Conservation (phyloP, 2,888 invertebrate species). For the Hydraecia micacea region DNA sequence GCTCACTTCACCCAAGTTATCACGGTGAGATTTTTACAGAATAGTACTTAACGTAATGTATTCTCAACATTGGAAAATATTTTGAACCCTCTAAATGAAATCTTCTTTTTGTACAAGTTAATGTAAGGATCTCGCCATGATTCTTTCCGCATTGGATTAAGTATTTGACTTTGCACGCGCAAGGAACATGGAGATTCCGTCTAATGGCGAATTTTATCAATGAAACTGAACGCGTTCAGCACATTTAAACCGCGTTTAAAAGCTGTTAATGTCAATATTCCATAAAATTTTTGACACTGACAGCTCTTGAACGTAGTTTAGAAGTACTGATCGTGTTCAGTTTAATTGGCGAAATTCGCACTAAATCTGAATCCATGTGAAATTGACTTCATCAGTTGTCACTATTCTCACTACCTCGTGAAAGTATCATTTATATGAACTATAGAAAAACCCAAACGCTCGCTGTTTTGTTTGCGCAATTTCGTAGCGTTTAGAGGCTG, state of each 20-base stretch:
- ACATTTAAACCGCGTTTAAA: not conserved
- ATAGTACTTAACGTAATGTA: too few relatives aligned
- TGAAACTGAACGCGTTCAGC: not conserved
- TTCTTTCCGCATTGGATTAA: too few relatives aligned
- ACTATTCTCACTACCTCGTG: constrained; percentile 16
- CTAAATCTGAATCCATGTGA: not conserved
- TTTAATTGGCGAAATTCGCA: not conserved
- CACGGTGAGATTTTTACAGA: too few relatives aligned
- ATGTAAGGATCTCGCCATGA: too few relatives aligned
- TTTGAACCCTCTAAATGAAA: too few relatives aligned
- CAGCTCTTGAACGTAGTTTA: not conserved
- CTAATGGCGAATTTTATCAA: not conserved
- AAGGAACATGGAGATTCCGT: not conserved
- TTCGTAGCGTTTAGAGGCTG: not conserved
- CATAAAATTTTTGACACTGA: not conserved
- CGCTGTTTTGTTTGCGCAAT: not conserved
- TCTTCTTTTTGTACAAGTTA: too few relatives aligned
- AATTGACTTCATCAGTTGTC: not conserved
- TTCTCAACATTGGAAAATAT: too few relatives aligned
- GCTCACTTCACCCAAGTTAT: too few relatives aligned
- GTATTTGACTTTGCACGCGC: not conserved
- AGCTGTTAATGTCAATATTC: not conserved
- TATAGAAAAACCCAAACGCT: not conserved
- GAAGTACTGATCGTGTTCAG: not conserved
- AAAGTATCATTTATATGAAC: constrained; percentile 11